Evolutionary conservation across 2,888 invertebrate genomes (phyloP), one percentile per base, ranked within the genome.

Genomic region (Lycocerus yunnanus): DNA sequence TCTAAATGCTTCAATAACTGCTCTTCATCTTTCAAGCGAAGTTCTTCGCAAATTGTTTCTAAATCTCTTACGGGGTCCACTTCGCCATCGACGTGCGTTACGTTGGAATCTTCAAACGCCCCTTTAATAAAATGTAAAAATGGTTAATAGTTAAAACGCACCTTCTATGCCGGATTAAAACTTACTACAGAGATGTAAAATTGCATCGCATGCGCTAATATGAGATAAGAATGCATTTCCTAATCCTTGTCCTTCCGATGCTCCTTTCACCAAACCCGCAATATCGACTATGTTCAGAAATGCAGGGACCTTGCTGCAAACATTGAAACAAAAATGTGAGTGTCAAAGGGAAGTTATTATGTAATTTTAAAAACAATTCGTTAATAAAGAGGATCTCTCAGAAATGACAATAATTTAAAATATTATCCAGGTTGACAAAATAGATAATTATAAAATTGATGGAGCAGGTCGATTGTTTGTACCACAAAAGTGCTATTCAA

Each of bases 211-310:
- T 14, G 98, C 99, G 86, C 94, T 96, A 84, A 99, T 99, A 88
- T 99, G 98, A 5, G 99, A 98, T 65, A 99, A 91, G 88, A 99
- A 99, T 77, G 97, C 98, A 87, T 99, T 99, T 83, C 99, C 99
- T 72, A 99, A 90, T 1, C 99, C 98, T 87, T 98, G 97, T 0
- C 99, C 99, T 86, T 99, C 98, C 3, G 97, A 95, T 2, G 99
- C 99, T 24, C 99, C 99, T 84, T 97, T 96, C 58, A 99, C 99
- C 79, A 99, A 89, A 10, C 99, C 99, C 71, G 99, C 99, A 83
- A 99, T 99, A 86, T 99, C 99, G 24, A 97, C 97, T 27, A 99
- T 95, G 86, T 97, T 99, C 78, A 99, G 89, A 87, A 95, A 99
- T 0, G 99, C 99, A 13, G 99, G 98, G 43, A 99, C 99, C 90